Base-by-base conservation (phyloP, 2,888 invertebrate species). In the Thymelicus acteon region DNA sequence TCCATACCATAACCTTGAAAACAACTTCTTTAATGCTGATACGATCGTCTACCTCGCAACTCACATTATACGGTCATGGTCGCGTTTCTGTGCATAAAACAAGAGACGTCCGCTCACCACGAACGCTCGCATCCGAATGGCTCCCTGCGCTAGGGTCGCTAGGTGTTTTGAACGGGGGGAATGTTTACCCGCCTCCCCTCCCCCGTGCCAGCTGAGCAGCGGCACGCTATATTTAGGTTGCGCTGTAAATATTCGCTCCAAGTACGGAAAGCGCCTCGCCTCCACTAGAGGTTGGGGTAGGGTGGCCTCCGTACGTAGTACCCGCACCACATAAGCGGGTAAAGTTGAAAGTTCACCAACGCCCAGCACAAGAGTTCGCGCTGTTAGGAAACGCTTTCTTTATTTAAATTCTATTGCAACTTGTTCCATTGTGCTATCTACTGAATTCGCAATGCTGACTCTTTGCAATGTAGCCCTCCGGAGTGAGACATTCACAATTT, bases 391-490 rank as follows among this genome's bases (percentile, higher is more conserved):
- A 87, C 86, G 90, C 83, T 91, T 85, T 92, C 91, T 92, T 93
- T 93, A 92, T 93, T 93, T 89, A 92, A 92, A 92, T 91, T 90
- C 87, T 88, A 94, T 95, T 90, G 94, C 95, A 94, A 95, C 93
- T 91, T 87, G 89, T 85, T 86, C 86, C 88, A 92, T 92, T 94
- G 92, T 93, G 91, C 80, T 84, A 86, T 84, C 82, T 77, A 79
- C 82, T 85, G 89, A 89, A 89, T 89, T 89, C 85, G 83, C 82
- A 87, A 90, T 85, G 83, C 79, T 79, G 80, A 77, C 80, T 86
- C 85, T 90, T 89, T 88, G 89, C 85, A 86, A 85, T 84, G 85
- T 84, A 83, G 80, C 81, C 79, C 79, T 69, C 40, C 57, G 66
- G 67, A 70, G 63, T 66, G 71, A 75, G 77, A 79, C 78, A 79